Base-by-base conservation (phyloP, 2,113 vertebrate genomes). In the Arenaria interpres region DNA sequence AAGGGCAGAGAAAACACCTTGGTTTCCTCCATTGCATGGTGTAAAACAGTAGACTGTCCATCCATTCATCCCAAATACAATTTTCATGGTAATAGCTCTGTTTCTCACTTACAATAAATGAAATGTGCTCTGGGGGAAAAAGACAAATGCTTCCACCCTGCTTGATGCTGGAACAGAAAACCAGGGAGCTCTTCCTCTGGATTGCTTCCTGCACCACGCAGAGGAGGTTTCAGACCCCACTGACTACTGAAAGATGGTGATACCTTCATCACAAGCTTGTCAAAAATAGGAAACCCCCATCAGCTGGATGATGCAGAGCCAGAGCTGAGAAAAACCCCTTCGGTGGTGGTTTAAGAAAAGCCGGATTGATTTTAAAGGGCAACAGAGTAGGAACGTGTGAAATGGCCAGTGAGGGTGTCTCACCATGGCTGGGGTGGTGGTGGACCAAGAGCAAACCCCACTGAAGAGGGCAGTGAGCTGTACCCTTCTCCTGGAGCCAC, bases 201-300 rank as follows among this genome's bases (percentile, higher is more conserved):
- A 41, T 3, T 18, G 46, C 64, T 50, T 24, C 35, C 20, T 23
- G 12, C 10, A 23, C 25, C 39, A 30, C 3, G 37, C 14, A 18
- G 45, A 86, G 76, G 41, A 69, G 54, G n/a, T 30, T 28, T 71
- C 56, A 91, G 43, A 68, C 14, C 71, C 57, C 67, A 33, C 41
- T 2, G 27, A 75, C 35, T 67, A 27, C 63, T 21, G 32, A 7
- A 8, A 63, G 35, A 57, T 35, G 66, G 25, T 5, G 24, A 63
- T 11, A n/a, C 60, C 51, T 75, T 53, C 51, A 32, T 9, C 66
- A 43, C 41, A 51, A 78, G 18, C 25, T 4, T 21, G 27, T 16
- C 39, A 56, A 7, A 46, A 41, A 7, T 5, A 71, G 0, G 8
- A 77, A 74, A 54, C 23, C 62, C 56, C 17, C 0, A 0, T 27